A percentile compares a stretch with the other conserved stretches of the same genome.
phyloP scores from a whole-genome alignment of 2,888 invertebrate genomes.

The Polydrusus tereticollis region DNA sequence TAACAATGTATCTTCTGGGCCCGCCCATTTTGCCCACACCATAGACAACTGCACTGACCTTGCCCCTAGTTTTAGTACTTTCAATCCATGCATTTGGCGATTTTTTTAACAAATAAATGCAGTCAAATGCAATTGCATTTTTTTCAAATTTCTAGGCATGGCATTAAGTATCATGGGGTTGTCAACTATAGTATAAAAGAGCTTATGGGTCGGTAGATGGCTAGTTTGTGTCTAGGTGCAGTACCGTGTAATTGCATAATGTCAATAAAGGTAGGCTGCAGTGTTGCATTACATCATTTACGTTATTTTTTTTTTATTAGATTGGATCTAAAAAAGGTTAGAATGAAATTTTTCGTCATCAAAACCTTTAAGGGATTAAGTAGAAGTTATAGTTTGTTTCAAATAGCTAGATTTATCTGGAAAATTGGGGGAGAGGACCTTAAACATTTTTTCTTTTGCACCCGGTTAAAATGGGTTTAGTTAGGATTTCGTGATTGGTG shows the following conservation, averaged over 20 bases:
- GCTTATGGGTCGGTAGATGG: slow-evolving; percentile 19
- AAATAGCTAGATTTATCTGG: no score
- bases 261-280: slow-evolving; percentile 21
- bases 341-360: no score
- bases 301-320: neutral
- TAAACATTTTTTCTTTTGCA: no score
- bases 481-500: no score
- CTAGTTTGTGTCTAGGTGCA: slow-evolving; percentile 32
- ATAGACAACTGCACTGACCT: slow-evolving; percentile 26
- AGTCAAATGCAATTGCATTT: slow-evolving; percentile 29
- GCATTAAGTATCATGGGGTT: slow-evolving; percentile 26
- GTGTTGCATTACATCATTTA: neutral
- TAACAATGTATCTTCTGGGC: slow-evolving; percentile 31
- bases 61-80: slow-evolving; percentile 26
- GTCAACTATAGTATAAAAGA: slow-evolving; percentile 38
- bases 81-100: neutral
- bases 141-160: slow-evolving; percentile 18
- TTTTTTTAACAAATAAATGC: slow-evolving; percentile 31
- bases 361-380: no score
- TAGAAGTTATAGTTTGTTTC: no score
- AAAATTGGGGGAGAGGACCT: no score
- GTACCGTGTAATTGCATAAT: slow-evolving; percentile 27
- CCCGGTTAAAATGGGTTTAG: no score
- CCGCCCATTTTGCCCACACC: slow-evolving; percentile 39
- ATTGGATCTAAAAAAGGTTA: no score